Evolutionary conservation across 2,888 invertebrate species (phyloP), one percentile per base, ranked within the genome.

Genomic region (Sycophila texana): DNA sequence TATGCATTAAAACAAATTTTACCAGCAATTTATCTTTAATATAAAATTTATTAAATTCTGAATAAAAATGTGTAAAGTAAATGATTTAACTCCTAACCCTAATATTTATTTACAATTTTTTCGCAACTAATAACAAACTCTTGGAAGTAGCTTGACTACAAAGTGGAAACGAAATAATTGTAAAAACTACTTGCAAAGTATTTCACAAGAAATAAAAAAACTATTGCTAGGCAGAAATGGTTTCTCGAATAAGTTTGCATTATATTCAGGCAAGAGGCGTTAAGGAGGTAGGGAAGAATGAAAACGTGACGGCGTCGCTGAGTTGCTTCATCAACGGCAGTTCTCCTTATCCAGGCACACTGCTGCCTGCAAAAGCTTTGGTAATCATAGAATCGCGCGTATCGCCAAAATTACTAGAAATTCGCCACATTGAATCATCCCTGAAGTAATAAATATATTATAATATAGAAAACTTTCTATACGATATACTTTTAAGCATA

Each of bases 361-460:
- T 63, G 39, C 47, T 4, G 47, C 7, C 39, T 18, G 18, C 10
- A 18, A 39, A 13, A 16, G 12, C n/a, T 51, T 49, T 7, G 61
- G n/a, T 53, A 22, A 61, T 72, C 47, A n/a, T 13, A 16, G 49
- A 49, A 26, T 26, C 26, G 57, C n/a, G 57, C 30, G 20, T n/a
- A 4, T 20, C n/a, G 57, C 47, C 22, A 72, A 72, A 72, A 61
- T 72, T 61, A n/a, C 39, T 39, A 18, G 20, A 26, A 74, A 66
- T 74, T 57, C 66, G 58, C 55, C 47, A 22, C 20, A 49, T 7
- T 57, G 57, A 74, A 74, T 66, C 65, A 66, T 49, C 66, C 65
- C 47, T 74, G 30, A 71, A 60, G 26, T n/a, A n/a, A n/a, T n/a
- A n/a, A n/a, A n/a, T n/a, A n/a, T n/a, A n/a, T n/a, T n/a, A n/a